Evolutionary conservation across 92 coral and sea anemone species (phyloP).

Genomic region (Pocillopora meandrina): DNA sequence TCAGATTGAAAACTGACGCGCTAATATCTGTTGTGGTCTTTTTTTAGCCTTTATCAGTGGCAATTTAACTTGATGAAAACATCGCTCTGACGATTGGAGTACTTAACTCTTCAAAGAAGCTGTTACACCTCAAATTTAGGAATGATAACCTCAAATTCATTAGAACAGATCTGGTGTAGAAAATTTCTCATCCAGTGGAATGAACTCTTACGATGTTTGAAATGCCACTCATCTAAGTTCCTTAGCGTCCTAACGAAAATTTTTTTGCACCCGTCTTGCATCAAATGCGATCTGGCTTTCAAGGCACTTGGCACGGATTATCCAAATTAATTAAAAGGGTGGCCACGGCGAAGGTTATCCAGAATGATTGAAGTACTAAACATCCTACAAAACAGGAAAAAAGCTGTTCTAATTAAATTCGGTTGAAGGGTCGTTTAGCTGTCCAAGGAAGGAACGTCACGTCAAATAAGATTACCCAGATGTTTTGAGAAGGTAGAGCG

Average conservation of each 20-base stretch:
- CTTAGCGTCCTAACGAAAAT: no score
- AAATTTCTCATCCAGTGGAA: background rate
- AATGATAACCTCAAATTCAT: conserved; percentile 12
- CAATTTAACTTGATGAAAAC: conserved; percentile 22
- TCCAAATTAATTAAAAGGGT: background rate
- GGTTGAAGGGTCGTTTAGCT: background rate
- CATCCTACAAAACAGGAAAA: background rate
- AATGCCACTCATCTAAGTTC: background rate
- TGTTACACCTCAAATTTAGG: conserved; percentile 11
- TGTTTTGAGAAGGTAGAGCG: no score
- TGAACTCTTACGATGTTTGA: background rate
- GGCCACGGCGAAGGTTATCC: background rate
- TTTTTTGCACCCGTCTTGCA: background rate
- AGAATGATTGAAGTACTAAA: background rate
- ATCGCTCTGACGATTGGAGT: conserved; percentile 22
- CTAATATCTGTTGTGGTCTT: conserved; percentile 3
- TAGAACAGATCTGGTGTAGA: background rate
- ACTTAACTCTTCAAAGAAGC: conserved; percentile 27
- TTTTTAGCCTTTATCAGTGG: conserved; percentile 23
- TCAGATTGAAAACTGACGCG: conserved; percentile 4
- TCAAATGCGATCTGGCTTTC: background rate
- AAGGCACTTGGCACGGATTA: background rate
- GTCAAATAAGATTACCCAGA: background rate
- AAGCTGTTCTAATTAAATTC: conserved; percentile 9
- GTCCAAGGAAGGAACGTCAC: background rate